Percentiles rank a stretch among this genome's conserved stretches.
Conservation (phyloP, 2,888 invertebrate genomes). For the Limnephilus marmoratus region DNA sequence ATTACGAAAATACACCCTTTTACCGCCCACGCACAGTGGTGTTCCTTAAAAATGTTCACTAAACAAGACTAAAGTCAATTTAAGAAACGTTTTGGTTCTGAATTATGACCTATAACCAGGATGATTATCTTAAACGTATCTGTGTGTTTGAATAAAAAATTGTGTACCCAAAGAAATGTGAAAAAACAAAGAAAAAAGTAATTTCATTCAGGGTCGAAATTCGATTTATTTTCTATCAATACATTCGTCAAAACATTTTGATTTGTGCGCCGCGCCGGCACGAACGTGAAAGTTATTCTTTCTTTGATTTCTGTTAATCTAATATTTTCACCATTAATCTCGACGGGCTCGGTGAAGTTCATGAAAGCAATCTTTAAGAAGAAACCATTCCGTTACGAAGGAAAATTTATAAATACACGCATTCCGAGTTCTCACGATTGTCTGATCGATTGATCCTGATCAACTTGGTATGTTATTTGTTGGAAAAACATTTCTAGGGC, state of each 20-base stretch:
- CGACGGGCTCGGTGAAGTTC: background rate
- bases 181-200: background rate
- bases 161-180: background rate
- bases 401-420: background rate
- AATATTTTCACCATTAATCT: constrained; percentile 1
- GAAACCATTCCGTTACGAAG: constrained; percentile 18
- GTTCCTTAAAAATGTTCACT: no score
- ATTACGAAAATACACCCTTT: no score
- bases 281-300: constrained; percentile 17
- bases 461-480: background rate
- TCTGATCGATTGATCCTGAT: background rate
- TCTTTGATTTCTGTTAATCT: constrained; percentile 36
- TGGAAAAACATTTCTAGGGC: background rate
- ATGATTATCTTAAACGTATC: background rate
- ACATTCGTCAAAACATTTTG: constrained; percentile 6
- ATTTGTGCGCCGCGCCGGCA: background rate
- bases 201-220: background rate
- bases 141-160: background rate
- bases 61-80: no score
- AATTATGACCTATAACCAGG: no score
- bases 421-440: background rate
- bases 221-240: constrained; percentile 9
- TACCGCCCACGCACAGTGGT: no score
- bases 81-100: no score
- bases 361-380: background rate